A percentile compares a stretch with the other conserved stretches of the same genome.
Evolutionary conservation across 1,140 invertebrate species (phyloP).

Genomic region (Globodera ellingtonae): DNA sequence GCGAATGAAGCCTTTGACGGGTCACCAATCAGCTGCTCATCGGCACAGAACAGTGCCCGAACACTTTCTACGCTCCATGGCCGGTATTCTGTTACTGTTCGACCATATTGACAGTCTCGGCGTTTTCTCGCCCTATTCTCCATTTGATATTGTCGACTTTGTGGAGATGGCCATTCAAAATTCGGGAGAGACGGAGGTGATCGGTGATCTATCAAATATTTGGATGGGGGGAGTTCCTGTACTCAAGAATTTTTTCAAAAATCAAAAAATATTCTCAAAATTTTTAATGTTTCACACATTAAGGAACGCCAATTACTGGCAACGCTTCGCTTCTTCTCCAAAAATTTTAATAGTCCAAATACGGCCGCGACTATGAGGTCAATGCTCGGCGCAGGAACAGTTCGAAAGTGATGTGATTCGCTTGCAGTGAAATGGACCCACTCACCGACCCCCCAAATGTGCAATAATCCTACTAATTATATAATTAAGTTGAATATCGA

Average conservation of each 20-base stretch:
- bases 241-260: too few relatives aligned
- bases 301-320: conserved; percentile 10
- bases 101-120: conserved; percentile 18
- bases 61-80: conserved; percentile 24
- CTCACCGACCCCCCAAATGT: too few relatives aligned
- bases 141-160: conserved; percentile 23
- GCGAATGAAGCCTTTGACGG: not conserved
- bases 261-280: not conserved
- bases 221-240: too few relatives aligned
- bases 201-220: too few relatives aligned
- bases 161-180: conserved; percentile 14
- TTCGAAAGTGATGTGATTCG: not conserved
- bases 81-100: conserved; percentile 19
- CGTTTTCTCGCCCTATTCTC: conserved; percentile 14
- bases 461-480: too few relatives aligned
- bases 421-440: not conserved
- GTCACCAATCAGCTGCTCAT: not conserved
- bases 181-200: not conserved
- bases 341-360: conserved; percentile 9
- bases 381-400: not conserved
- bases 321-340: conserved; percentile 28
- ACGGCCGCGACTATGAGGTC: not conserved
- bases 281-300: not conserved
- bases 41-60: not conserved
- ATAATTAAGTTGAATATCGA: too few relatives aligned